These are phyloP conservation scores for Actinemys pallida DNA, from an alignment of 2,113 vertebrate genomes.

Conservation along the genomic window DNA sequence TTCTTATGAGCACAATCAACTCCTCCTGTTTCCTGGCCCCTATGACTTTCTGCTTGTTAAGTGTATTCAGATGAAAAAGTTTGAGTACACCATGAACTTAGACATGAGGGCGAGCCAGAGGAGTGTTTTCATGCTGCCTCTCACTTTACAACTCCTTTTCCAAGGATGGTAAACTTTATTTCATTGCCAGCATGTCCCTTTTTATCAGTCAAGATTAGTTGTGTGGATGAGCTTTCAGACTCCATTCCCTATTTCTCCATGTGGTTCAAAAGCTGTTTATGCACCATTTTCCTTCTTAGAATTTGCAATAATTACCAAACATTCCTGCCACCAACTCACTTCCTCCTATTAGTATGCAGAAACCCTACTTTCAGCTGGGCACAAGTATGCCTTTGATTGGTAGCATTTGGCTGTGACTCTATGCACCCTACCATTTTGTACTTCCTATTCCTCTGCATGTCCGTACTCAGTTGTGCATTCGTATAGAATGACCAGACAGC, in stretches of 20 bases:
- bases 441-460: not conserved
- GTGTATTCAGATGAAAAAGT: not conserved
- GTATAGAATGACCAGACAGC: not conserved
- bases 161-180: not conserved
- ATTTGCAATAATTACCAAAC: not conserved
- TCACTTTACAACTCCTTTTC: not conserved
- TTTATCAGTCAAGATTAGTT: not conserved
- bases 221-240: not conserved
- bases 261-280: not conserved
- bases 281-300: not conserved
- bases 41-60: not conserved
- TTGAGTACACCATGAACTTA: not conserved
- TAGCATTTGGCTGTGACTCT: constrained; percentile 42
- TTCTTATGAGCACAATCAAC: no score
- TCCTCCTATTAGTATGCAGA: not conserved
- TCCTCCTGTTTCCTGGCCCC: no score
- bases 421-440: not conserved
- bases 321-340: constrained; percentile 17
- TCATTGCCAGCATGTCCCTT: not conserved
- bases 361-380: not conserved
- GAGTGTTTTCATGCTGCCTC: not conserved
- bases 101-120: not conserved
- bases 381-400: not conserved
- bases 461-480: constrained; percentile 9
- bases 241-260: not conserved